phyloP scores from a whole-genome alignment of 30 jellyfish, hydroid and myxozoan genomes.

The Chrysaora quinquecirrha region DNA sequence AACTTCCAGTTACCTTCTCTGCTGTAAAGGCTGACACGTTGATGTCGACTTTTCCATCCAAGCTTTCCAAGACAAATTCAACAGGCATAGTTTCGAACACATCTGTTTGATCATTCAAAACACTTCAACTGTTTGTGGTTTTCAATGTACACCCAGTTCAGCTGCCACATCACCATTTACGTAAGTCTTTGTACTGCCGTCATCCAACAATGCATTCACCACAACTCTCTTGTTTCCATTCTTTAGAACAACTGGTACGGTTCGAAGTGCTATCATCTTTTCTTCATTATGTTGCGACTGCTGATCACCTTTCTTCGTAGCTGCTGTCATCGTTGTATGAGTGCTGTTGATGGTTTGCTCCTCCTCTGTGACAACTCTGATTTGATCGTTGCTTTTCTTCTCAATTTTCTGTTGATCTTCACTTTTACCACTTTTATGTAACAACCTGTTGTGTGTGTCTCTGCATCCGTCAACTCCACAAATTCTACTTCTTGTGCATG shows the following conservation, averaged over 20 bases:
- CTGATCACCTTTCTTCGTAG: no score
- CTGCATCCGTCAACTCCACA: not conserved
- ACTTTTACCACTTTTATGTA: not conserved
- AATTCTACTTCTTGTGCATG: not conserved
- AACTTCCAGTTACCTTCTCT: no score
- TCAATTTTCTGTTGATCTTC: not conserved
- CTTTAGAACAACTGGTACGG: not conserved
- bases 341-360: not conserved
- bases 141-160: not conserved
- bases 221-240: not conserved
- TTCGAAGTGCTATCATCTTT: not conserved
- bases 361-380: not conserved
- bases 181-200: not conserved
- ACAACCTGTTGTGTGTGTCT: not conserved
- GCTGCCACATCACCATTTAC: not conserved
- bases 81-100: not conserved
- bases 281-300: not conserved
- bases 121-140: not conserved
- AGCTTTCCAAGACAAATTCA: not conserved
- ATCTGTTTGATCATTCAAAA: not conserved
- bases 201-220: not conserved
- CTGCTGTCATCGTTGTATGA: not conserved
- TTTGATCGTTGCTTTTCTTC: not conserved
- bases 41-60: not conserved
- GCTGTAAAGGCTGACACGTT: no score